Conservation (phyloP, 2,113 vertebrate genomes). For the Dipodomys merriami region DNA sequence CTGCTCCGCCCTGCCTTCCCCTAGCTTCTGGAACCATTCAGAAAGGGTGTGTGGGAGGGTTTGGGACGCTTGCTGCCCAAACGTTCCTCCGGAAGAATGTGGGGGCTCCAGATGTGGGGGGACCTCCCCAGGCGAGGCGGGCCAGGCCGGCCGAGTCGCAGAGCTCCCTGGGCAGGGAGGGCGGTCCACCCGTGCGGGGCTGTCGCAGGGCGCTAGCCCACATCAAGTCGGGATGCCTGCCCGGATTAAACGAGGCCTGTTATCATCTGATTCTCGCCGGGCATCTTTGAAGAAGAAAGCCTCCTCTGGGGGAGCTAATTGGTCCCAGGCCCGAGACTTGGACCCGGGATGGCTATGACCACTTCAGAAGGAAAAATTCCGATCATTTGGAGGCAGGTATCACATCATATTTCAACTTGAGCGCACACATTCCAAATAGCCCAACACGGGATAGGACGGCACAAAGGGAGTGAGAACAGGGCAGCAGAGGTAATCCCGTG, state of each 20-base stretch:
- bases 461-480: slow-evolving; percentile 45
- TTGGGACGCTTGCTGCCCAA: slow-evolving; percentile 54
- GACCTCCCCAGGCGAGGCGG: slow-evolving; percentile 59
- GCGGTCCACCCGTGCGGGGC: slow-evolving; percentile 51
- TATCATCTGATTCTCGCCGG: slow-evolving; percentile 82
- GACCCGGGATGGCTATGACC: slow-evolving; percentile 43
- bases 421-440: slow-evolving; percentile 64
- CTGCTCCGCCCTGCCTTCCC: slow-evolving; percentile 10
- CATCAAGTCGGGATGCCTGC: slow-evolving; percentile 82
- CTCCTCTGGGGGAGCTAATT: slow-evolving; percentile 80
- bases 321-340: slow-evolving; percentile 83
- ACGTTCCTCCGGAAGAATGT: slow-evolving; percentile 63
- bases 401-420: slow-evolving; percentile 68
- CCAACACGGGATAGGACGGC: slow-evolving; percentile 53
- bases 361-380: slow-evolving; percentile 65
- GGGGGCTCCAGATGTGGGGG: slow-evolving; percentile 70
- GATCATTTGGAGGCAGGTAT: slow-evolving; percentile 84
- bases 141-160: not conserved
- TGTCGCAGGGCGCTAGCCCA: slow-evolving; percentile 70
- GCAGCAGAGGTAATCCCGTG: slow-evolving; percentile 70
- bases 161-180: slow-evolving; percentile 45
- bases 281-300: slow-evolving; percentile 85
- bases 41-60: slow-evolving; percentile 3
- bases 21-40: slow-evolving; percentile 73
- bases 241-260: slow-evolving; percentile 83